Evolutionary conservation across 2,888 invertebrate species (phyloP), one percentile per base, ranked within the genome.

Genomic region (Sphaeridia pumilis): DNA sequence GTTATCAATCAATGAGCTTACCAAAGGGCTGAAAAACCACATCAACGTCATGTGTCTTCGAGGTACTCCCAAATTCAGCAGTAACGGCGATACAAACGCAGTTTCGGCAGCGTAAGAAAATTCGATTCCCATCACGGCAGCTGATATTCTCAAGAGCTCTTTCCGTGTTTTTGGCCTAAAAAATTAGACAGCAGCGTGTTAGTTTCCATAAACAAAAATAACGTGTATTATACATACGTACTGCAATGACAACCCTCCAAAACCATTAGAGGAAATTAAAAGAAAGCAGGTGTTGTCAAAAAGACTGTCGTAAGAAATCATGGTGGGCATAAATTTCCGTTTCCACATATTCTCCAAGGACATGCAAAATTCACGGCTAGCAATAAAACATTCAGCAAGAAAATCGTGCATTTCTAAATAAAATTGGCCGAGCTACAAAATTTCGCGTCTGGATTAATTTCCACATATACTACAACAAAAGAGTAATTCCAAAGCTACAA

Each of bases 101-200:
- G 94, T 95, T 73, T 95, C 94, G 0, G 93, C 94, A 0, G 95
- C 92, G 69, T 95, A 95, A 0, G 94, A 92, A 72, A 95, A 90
- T 70, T 95, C 94, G 54, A 95, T 57, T 1, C 95, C 94, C 85
- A 92, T 93, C 1, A 95, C 93, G 0, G 92, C 92, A 1, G 92
- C 86, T 21, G 92, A 93, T 60, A 94, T 81, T 10, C 88, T 77
- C 61, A 92, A 79, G 63, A 94, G 72, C 70, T 93, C 90, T 46
- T 76, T 72, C 20, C 86, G 76, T 14, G 83, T 82, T 74, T 90
- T 90, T 60, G 77, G 75, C 71, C 88, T 88, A 69, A 44, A 70
- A 59, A 46, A 4, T 10, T 42, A 51, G 38, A 28, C 25, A 45
- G n/a, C 4, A 14, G n/a, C 21, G 21, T 5, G 5, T 20, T 4